A percentile compares a stretch with the other conserved stretches of the same genome.
Conservation (phyloP, 2,113 vertebrate species). For the Rhagologus leucostigma region DNA sequence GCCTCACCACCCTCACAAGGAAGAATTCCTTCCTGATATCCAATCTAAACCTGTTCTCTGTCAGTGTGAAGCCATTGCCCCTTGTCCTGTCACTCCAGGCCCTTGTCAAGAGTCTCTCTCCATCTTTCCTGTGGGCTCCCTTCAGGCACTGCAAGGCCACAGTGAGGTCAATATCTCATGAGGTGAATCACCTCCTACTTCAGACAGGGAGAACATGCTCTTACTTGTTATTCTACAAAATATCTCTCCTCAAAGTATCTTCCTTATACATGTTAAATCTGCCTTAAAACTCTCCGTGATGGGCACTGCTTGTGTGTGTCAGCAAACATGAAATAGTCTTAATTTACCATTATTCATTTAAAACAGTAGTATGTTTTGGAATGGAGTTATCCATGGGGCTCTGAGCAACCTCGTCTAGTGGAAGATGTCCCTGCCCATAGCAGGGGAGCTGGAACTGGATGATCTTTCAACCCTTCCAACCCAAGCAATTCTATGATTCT, state of each 20-base stretch:
- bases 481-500: background rate
- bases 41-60: accelerated
- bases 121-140: background rate
- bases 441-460: background rate
- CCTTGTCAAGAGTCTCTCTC: background rate
- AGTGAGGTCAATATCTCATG: accelerated
- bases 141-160: background rate
- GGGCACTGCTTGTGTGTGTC: background rate
- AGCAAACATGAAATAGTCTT: background rate
- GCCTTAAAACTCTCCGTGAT: background rate
- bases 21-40: accelerated
- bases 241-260: background rate
- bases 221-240: background rate
- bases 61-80: background rate
- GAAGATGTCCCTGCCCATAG: background rate
- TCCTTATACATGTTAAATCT: background rate
- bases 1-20: accelerated
- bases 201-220: background rate
- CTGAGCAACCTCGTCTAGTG: background rate
- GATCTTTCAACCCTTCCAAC: background rate
- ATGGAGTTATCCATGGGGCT: background rate
- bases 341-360: background rate
- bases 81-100: background rate
- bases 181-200: background rate
- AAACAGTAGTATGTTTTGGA: background rate